Evolutionary conservation across 2,888 invertebrate genomes (phyloP).

Genomic region (Calliphora vomitoria): DNA sequence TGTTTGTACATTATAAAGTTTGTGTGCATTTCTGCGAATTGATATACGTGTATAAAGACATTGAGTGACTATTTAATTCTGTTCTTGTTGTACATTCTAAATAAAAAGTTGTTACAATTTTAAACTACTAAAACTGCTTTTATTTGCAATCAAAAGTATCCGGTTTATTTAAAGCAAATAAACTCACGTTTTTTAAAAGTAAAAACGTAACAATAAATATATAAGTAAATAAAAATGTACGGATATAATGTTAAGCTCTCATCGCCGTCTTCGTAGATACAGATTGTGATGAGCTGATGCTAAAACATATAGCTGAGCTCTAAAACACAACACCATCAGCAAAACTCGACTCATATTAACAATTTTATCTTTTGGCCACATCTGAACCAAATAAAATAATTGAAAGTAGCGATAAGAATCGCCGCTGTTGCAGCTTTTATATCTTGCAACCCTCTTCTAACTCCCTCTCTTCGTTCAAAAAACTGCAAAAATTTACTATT

Average conservation of each 20-base stretch:
- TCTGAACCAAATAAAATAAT: constrained; percentile 85
- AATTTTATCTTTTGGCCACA: constrained; percentile 83
- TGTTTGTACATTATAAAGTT: too few relatives aligned
- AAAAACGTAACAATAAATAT: too few relatives aligned
- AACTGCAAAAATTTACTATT: too few relatives aligned
- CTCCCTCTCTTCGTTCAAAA: neutral
- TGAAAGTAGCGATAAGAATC: constrained; percentile 84
- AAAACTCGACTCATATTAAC: constrained; percentile 81
- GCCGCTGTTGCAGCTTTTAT: constrained; percentile 57
- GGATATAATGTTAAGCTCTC: constrained; percentile 67
- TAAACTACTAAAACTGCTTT: too few relatives aligned
- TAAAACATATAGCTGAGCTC: constrained; percentile 43
- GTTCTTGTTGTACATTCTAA: too few relatives aligned
- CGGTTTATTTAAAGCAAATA: too few relatives aligned
- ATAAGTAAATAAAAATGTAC: constrained; percentile 54
- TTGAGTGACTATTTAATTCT: too few relatives aligned
- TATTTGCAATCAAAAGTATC: too few relatives aligned
- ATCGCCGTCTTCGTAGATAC: constrained; percentile 47
- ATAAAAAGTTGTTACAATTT: too few relatives aligned
- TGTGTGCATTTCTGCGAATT: too few relatives aligned
- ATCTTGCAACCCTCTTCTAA: constrained; percentile 12
- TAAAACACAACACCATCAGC: constrained; percentile 56
- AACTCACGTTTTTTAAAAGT: too few relatives aligned
- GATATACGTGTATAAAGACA: too few relatives aligned
- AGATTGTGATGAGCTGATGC: constrained; percentile 66